These are phyloP conservation scores for Melanocharis versteri DNA, from an alignment of 2,113 vertebrate species.

Conservation along the genomic window DNA sequence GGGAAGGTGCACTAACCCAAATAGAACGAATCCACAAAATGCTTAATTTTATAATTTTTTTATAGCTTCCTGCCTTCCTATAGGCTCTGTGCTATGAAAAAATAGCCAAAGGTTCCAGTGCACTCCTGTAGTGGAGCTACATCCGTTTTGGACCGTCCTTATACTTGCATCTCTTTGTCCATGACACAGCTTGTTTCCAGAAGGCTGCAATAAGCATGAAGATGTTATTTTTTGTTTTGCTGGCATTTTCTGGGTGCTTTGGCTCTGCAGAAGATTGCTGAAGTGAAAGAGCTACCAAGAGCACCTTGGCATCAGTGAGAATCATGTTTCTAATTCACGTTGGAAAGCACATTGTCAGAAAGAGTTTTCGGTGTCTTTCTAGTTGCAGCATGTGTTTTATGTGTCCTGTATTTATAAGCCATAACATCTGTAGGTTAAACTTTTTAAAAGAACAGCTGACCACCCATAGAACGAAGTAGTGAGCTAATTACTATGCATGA, in stretches of 20 bases:
- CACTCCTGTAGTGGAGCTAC: fast-evolving
- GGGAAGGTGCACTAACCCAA: neutral
- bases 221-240: neutral
- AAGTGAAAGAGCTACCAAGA: neutral
- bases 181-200: neutral
- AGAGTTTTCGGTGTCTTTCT: no score
- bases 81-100: neutral
- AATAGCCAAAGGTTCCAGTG: neutral
- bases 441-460: neutral
- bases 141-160: neutral
- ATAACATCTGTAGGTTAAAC: neutral
- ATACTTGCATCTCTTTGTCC: neutral
- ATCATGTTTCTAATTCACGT: neutral
- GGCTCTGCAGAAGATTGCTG: neutral
- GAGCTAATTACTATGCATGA: neutral
- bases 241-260: neutral
- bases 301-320: fast-evolving
- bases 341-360: neutral
- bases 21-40: neutral
- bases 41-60: neutral
- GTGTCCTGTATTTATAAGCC: neutral
- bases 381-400: neutral
- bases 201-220: neutral
- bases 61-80: neutral
- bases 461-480: neutral